Percentiles rank a stretch among this genome's conserved stretches.
phyloP scores from a whole-genome alignment of 1,140 invertebrate genomes.

The Penaeus japonicus region DNA sequence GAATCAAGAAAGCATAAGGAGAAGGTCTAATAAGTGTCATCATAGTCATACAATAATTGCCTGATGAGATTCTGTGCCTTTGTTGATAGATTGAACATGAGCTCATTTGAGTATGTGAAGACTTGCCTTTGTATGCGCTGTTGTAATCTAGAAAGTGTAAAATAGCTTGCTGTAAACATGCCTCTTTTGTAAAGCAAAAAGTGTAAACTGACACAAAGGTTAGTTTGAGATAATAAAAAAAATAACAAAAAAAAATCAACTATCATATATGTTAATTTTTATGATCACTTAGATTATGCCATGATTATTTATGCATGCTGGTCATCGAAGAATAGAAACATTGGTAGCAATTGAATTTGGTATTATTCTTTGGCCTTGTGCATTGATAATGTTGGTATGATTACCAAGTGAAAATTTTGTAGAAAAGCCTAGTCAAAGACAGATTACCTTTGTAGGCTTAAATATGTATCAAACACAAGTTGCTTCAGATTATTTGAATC shows the following conservation, averaged over 20 bases:
- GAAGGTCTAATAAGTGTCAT: not conserved
- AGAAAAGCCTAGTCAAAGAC: slow-evolving; percentile 53
- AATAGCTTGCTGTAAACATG: slow-evolving; percentile 52
- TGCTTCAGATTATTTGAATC: slow-evolving; percentile 38
- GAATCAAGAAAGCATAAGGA: not conserved
- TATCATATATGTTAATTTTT: slow-evolving; percentile 35
- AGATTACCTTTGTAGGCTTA: slow-evolving; percentile 53
- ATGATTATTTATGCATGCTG: not conserved
- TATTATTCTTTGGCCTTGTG: not conserved
- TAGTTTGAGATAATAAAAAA: slow-evolving; percentile 41
- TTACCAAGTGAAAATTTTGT: slow-evolving; percentile 31
- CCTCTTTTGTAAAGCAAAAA: slow-evolving; percentile 50
- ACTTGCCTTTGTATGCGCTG: slow-evolving; percentile 51
- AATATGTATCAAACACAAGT: slow-evolving; percentile 39
- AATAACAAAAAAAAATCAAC: slow-evolving; percentile 37
- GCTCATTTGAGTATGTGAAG: slow-evolving; percentile 29
- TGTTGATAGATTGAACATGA: slow-evolving; percentile 33
- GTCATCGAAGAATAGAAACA: not conserved
- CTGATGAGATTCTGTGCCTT: slow-evolving; percentile 48
- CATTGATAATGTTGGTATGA: slow-evolving; percentile 21
- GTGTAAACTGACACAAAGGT: slow-evolving; percentile 46
- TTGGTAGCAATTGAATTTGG: not conserved
- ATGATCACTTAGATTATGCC: slow-evolving; percentile 15
- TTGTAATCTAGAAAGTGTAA: slow-evolving; percentile 51
- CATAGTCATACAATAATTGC: not conserved